phyloP scores from a whole-genome alignment of 2,888 invertebrate species.

The Cactoblastis cactorum region DNA sequence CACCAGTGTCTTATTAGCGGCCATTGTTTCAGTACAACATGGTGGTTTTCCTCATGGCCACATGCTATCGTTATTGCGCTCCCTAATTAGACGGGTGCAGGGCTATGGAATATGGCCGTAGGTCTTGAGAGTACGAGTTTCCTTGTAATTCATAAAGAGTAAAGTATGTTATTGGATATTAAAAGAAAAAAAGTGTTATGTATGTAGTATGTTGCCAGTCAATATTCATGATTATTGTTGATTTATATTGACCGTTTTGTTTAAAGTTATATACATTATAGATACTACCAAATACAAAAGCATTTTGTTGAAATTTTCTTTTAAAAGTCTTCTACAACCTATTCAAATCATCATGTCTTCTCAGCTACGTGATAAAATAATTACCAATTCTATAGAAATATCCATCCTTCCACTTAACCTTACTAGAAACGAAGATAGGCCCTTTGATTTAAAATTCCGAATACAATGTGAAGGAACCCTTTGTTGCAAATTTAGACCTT shows the following conservation, averaged over 20 bases:
- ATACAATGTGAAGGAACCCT: slow-evolving; percentile 9
- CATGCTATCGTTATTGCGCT: neutral
- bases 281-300: too few relatives aligned
- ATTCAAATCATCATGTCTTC: too few relatives aligned
- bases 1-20: neutral
- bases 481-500: slow-evolving; percentile 15
- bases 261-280: too few relatives aligned
- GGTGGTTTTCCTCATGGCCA: neutral
- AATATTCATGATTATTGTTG: too few relatives aligned
- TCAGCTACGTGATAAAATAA: neutral
- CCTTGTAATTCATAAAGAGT: neutral
- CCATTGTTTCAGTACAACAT: neutral
- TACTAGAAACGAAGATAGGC: neutral
- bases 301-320: too few relatives aligned
- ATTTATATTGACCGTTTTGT: too few relatives aligned
- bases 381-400: slow-evolving; percentile 2
- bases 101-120: neutral
- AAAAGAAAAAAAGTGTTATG: too few relatives aligned
- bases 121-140: neutral
- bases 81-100: neutral
- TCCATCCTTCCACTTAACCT: neutral
- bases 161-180: too few relatives aligned
- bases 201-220: too few relatives aligned
- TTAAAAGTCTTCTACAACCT: too few relatives aligned
- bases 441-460: slow-evolving; percentile 14